Percentiles rank a stretch among this genome's conserved stretches.
Conservation (phyloP, 2,888 invertebrate species). For the Agrochola macilenta region DNA sequence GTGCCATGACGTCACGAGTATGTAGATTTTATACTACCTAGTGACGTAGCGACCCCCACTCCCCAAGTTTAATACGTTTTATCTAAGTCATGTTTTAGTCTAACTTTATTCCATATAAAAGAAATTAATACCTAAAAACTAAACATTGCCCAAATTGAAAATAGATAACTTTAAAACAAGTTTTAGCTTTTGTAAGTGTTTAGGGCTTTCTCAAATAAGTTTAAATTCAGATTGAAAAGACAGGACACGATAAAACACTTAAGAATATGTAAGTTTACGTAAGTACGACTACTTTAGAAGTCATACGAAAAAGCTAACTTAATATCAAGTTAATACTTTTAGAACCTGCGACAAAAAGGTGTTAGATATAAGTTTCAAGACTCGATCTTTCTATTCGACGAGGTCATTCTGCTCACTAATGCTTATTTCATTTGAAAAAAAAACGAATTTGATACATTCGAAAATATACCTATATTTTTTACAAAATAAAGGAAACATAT, state of each 20-base stretch:
- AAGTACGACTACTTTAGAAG: not conserved
- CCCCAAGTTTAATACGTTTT: no score
- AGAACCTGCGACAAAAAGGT: not conserved
- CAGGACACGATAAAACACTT: conserved; percentile 43
- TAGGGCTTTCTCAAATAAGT: conserved; percentile 3
- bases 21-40: no score
- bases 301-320: not conserved
- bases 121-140: not conserved
- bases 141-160: not conserved
- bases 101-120: not conserved
- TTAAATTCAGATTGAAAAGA: conserved; percentile 6
- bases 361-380: not conserved
- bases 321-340: not conserved
- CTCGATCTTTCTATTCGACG: not conserved
- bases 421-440: not conserved
- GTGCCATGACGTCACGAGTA: no score
- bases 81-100: no score
- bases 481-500: not conserved
- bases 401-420: no score
- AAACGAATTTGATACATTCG: not conserved
- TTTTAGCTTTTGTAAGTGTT: conserved; percentile 2
- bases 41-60: no score
- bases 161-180: conserved; percentile 4
- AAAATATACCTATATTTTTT: not conserved
- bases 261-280: not conserved